Percentiles rank a stretch among this genome's conserved stretches.
These are phyloP conservation scores for Melanerpes aurifrons DNA, from an alignment of 2,113 vertebrate genomes.

Conservation along the genomic window DNA sequence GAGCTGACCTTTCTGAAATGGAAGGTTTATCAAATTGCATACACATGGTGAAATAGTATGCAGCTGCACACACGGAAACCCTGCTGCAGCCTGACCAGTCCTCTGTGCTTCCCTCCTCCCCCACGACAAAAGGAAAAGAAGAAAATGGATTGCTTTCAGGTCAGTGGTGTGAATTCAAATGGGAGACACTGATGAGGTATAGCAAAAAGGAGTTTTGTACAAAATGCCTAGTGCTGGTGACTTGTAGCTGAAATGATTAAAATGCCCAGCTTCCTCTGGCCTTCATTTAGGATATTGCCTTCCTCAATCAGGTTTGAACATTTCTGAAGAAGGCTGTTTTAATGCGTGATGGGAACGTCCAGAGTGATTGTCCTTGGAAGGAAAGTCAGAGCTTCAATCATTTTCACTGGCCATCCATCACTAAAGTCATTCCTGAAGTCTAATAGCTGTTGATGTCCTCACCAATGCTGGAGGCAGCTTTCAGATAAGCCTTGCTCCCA, in stretches of 20 bases:
- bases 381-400: not conserved
- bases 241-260: not conserved
- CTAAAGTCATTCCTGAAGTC: not conserved
- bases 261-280: not conserved
- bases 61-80: not conserved
- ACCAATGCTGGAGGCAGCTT: not conserved
- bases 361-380: not conserved
- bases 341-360: not conserved
- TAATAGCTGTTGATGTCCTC: not conserved
- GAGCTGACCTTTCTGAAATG: not conserved
- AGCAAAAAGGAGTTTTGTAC: not conserved
- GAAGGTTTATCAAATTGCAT: not conserved
- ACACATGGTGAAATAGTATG: not conserved
- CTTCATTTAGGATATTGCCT: not conserved
- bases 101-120: not conserved
- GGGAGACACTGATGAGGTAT: not conserved
- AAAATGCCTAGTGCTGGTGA: not conserved
- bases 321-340: not conserved
- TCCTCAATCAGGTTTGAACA: not conserved
- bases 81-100: not conserved
- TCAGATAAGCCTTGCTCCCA: not conserved
- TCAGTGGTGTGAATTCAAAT: not conserved
- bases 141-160: slow-evolving; percentile 4
- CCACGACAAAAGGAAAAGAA: not conserved
- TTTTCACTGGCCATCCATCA: slow-evolving; percentile 4